Evolutionary conservation across 2,113 vertebrate species (phyloP), one percentile per base, ranked within the genome.

Genomic region (Pao palembangensis): DNA sequence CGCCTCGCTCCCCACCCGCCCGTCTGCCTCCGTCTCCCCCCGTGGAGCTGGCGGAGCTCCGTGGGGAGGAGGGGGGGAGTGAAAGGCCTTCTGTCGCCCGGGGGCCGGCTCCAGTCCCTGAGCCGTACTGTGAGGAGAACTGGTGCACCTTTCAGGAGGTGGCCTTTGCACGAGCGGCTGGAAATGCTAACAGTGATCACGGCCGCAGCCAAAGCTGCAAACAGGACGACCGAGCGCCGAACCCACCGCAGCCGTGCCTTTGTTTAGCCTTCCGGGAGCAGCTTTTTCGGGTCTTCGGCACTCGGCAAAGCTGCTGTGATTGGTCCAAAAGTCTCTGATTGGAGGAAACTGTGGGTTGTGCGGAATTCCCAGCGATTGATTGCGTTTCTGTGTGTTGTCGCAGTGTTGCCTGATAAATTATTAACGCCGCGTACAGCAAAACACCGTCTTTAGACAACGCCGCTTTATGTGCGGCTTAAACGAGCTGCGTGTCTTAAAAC

Each of bases 31-130:
- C 55, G 68, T 25, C 62, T 50, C 58, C 18, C 44, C 52, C 61
- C 62, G 16, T 12, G 19, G 81, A 69, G 67, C 63, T 58, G 5
- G 57, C 49, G 75, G 42, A 50, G 55, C 73, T 86, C 80, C 77
- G 38, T 61, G 31, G 79, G 80, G 85, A 86, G 76, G 56, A 34
- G 20, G 58, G 52, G 50, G 48, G 68, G 72, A 80, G 76, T 69
- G 69, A 84, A 84, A 85, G 87, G 81, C 84, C 77, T 85, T 83
- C 78, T 88, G 83, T 84, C 53, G 67, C 81, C 73, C 19, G 48
- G 64, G 76, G 73, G 67, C 66, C 28, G 78, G 74, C 72, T 84
- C 58, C 54, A 63, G 74, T 84, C 81, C 69, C 83, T 79, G 20
- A 12, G 79, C 85, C 85, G 52, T 67, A 55, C 76, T 76, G 82